Percentiles rank a stretch among this genome's conserved stretches.
Conservation (phyloP, 2,797 vertebrate species). For the Pagetopsis macropterus region DNA sequence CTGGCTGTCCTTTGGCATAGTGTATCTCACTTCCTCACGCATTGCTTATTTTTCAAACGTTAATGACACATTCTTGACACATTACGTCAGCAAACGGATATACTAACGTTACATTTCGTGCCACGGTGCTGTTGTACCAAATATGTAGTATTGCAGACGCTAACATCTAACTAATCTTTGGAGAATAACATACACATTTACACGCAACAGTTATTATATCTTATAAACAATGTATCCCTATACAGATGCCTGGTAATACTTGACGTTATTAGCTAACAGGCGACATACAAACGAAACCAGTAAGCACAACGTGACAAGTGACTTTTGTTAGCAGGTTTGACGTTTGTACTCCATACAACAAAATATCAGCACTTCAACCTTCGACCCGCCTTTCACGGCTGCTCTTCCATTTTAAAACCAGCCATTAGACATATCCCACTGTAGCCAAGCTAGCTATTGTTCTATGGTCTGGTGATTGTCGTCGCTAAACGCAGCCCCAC, state of each 20-base stretch:
- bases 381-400: conserved; percentile 57
- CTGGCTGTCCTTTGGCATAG: neutral
- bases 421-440: conserved; percentile 64
- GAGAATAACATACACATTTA: no score
- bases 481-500: conserved; percentile 18
- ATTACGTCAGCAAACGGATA: neutral
- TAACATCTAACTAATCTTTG: no score
- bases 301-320: neutral
- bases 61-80: neutral
- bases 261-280: neutral
- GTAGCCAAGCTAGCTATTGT: conserved; percentile 73
- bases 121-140: no score
- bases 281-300: accelerated
- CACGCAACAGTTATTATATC: no score
- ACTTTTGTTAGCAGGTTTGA: neutral
- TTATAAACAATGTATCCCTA: neutral
- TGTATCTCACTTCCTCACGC: neutral
- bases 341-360: neutral
- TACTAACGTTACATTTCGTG: no score
- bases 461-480: conserved; percentile 49
- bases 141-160: neutral
- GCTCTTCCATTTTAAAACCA: conserved; percentile 47
- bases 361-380: conserved; percentile 2
- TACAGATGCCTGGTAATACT: no score
- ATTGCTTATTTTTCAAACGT: neutral